phyloP scores from a whole-genome alignment of 2,888 invertebrate species.

The Seira sanloemensis region DNA sequence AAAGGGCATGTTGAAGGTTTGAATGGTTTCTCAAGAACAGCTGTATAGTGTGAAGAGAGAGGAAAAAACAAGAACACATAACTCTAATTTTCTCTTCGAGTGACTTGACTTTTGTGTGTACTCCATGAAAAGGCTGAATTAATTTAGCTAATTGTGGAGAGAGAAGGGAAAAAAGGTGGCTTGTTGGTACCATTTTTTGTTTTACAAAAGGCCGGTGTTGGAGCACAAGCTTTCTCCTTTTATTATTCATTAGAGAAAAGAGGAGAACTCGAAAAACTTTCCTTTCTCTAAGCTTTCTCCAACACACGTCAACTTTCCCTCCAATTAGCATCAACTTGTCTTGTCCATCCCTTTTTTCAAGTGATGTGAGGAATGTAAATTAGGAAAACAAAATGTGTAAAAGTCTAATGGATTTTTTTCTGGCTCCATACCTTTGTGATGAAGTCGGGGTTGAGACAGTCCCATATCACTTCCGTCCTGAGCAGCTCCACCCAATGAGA shows the following conservation, averaged over 20 bases:
- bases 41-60: neutral
- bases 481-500: constrained; percentile 76
- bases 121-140: too few species aligned
- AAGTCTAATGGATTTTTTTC: neutral
- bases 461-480: constrained; percentile 77
- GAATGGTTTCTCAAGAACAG: neutral
- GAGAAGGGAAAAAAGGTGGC: neutral
- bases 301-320: neutral
- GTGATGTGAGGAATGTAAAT: neutral
- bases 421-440: constrained; percentile 76
- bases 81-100: neutral
- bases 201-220: neutral
- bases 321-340: neutral
- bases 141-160: constrained; percentile 47
- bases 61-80: neutral
- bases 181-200: neutral
- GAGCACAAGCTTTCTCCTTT: neutral
- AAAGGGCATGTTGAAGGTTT: neutral
- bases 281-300: too few species aligned
- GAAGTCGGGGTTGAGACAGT: constrained; percentile 78
- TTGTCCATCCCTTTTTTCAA: neutral
- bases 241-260: neutral
- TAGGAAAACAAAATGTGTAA: neutral
- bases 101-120: too few species aligned
- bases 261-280: too few species aligned